These are phyloP conservation scores for Cremastobaeus sp. DNA, from an alignment of 2,888 invertebrate species.

Conservation along the genomic window DNA sequence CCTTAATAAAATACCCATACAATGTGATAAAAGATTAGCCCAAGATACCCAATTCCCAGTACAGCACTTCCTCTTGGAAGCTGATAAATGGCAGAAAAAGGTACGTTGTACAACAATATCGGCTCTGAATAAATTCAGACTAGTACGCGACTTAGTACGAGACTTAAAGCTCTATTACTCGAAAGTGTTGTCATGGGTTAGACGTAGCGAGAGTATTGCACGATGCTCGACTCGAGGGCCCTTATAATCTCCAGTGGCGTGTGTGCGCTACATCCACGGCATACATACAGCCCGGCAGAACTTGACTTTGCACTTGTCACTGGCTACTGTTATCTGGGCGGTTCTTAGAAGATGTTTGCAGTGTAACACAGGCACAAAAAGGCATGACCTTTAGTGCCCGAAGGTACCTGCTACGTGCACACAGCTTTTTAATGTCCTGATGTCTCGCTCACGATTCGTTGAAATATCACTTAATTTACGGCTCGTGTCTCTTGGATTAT, in stretches of 20 bases:
- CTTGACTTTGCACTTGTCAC: conserved; percentile 70
- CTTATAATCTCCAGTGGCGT: conserved; percentile 44
- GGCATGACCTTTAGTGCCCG: conserved; percentile 65
- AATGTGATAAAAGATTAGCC: no score
- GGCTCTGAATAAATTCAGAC: no score
- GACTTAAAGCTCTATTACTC: conserved; percentile 22
- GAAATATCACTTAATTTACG: conserved; percentile 68
- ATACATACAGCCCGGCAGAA: conserved; percentile 29
- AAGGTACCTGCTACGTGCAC: conserved; percentile 60
- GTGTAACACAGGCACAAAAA: conserved; percentile 65
- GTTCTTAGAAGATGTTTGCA: conserved; percentile 68
- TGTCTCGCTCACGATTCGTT: conserved; percentile 73
- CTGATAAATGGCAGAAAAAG: no score
- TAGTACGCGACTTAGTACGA: no score
- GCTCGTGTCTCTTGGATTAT: conserved; percentile 54
- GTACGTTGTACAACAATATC: no score
- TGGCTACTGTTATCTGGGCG: conserved; percentile 66
- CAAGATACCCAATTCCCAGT: no score
- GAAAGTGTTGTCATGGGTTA: conserved; percentile 24
- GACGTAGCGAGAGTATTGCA: conserved; percentile 37
- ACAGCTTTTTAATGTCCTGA: conserved; percentile 64
- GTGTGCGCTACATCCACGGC: conserved; percentile 33
- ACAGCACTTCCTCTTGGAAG: no score
- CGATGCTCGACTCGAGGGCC: conserved; percentile 14
- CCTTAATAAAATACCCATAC: no score